Evolutionary conservation across 2,797 vertebrate species (phyloP).

Genomic region (Gymnoscopelus braueri): DNA sequence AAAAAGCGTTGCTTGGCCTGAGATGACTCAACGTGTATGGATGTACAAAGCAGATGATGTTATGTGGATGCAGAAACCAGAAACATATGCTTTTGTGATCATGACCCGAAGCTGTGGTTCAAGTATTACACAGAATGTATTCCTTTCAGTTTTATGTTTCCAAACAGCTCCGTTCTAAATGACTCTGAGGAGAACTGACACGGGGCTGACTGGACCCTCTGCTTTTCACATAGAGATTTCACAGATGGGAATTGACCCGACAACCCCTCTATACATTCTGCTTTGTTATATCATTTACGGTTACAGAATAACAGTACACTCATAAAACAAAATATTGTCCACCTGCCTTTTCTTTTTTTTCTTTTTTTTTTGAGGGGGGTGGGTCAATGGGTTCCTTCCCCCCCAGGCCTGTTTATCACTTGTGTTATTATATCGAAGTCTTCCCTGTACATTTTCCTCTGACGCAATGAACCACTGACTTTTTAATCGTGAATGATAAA

Average conservation of each 20-base stretch:
- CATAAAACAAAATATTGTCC: conserved; percentile 37
- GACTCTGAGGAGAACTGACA: conserved; percentile 51
- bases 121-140: conserved; percentile 73
- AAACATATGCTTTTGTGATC: conserved; percentile 75
- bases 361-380: not conserved
- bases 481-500: conserved; percentile 81
- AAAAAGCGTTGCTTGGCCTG: conserved; percentile 50
- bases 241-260: conserved; percentile 44
- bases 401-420: conserved; percentile 46
- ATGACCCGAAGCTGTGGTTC: conserved; percentile 65
- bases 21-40: conserved; percentile 65
- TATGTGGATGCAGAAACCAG: conserved; percentile 74
- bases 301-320: conserved; percentile 32
- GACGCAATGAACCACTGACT: conserved; percentile 82
- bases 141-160: conserved; percentile 59
- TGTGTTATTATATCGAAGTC: conserved; percentile 64
- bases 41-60: conserved; percentile 72
- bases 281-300: conserved; percentile 22
- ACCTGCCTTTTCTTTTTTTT: conserved; percentile 20
- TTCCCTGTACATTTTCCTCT: conserved; percentile 76
- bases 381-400: conserved; percentile 38
- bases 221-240: conserved; percentile 41
- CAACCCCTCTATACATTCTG: conserved; percentile 37
- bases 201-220: conserved; percentile 42
- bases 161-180: conserved; percentile 58